These are phyloP conservation scores for Rugalucina vietnamica DNA, from an alignment of 2,888 invertebrate species.

Conservation along the genomic window DNA sequence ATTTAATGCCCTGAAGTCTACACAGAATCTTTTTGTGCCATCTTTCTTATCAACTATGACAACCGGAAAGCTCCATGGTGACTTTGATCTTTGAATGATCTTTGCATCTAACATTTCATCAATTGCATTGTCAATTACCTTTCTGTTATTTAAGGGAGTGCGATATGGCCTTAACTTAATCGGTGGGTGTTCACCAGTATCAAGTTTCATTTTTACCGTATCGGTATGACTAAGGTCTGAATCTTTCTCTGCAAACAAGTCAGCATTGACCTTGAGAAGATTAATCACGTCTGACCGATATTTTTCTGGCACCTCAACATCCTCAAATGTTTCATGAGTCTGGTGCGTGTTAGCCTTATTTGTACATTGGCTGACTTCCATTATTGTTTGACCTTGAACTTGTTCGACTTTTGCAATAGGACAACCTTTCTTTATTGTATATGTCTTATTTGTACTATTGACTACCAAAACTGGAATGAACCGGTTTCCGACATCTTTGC, in stretches of 20 bases:
- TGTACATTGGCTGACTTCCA: neutral
- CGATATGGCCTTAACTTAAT: constrained; percentile 30
- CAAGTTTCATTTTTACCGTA: constrained; percentile 33
- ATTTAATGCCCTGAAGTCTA: neutral
- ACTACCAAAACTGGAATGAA: neutral
- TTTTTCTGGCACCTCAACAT: constrained; percentile 19
- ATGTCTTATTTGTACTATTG: constrained; percentile 27
- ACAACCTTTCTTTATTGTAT: constrained; percentile 1
- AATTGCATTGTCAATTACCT: constrained; percentile 36
- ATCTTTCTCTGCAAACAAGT: constrained; percentile 44
- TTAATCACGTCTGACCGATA: too few relatives aligned
- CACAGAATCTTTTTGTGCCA: constrained; percentile 31
- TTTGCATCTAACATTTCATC: constrained; percentile 38
- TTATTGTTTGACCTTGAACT: neutral
- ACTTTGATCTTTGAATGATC: constrained; percentile 8
- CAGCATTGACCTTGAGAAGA: too few relatives aligned
- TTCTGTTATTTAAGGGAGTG: constrained; percentile 28
- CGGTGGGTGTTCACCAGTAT: constrained; percentile 19
- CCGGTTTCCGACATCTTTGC: neutral
- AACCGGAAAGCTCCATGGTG: constrained; percentile 51
- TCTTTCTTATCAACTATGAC: constrained; percentile 40
- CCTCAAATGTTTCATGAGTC: constrained; percentile 29
- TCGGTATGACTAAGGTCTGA: constrained; percentile 41
- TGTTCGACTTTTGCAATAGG: neutral
- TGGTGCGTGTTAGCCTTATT: neutral